Conservation (phyloP, 2,113 vertebrate genomes). For the Sclerurus mexicanus region DNA sequence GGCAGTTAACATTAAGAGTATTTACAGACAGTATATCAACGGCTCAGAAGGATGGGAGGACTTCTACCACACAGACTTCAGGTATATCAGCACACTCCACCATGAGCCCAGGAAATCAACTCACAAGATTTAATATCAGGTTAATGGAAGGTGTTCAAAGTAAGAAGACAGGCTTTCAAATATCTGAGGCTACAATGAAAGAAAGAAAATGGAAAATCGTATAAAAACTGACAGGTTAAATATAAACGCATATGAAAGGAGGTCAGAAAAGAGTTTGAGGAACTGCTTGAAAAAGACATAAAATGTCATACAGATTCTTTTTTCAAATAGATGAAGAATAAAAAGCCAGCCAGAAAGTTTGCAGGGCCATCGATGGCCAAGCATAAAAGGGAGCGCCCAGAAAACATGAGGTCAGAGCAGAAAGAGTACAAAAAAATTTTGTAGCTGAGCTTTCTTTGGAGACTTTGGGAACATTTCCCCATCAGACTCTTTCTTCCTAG, state of each 20-base stretch:
- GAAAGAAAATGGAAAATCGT: conserved; percentile 7
- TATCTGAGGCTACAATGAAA: neutral
- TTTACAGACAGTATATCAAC: neutral
- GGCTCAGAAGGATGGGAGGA: neutral
- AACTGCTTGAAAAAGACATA: neutral
- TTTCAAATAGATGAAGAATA: neutral
- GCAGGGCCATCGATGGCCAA: neutral
- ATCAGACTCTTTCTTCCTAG: neutral
- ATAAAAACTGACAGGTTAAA: neutral
- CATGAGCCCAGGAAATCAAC: neutral
- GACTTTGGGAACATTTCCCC: neutral
- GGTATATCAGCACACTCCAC: neutral
- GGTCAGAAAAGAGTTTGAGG: neutral
- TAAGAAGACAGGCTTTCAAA: neutral
- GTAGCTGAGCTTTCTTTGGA: neutral
- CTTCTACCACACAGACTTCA: neutral
- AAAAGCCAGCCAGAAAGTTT: neutral
- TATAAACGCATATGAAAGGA: neutral
- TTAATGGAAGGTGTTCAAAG: neutral
- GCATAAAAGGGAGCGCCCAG: neutral
- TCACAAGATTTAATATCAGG: neutral
- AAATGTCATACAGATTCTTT: neutral
- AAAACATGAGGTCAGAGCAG: neutral
- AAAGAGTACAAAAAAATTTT: neutral
- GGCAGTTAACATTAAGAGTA: neutral